phyloP scores from a whole-genome alignment of 2,113 vertebrate species.

The Peucedramus taeniatus region DNA sequence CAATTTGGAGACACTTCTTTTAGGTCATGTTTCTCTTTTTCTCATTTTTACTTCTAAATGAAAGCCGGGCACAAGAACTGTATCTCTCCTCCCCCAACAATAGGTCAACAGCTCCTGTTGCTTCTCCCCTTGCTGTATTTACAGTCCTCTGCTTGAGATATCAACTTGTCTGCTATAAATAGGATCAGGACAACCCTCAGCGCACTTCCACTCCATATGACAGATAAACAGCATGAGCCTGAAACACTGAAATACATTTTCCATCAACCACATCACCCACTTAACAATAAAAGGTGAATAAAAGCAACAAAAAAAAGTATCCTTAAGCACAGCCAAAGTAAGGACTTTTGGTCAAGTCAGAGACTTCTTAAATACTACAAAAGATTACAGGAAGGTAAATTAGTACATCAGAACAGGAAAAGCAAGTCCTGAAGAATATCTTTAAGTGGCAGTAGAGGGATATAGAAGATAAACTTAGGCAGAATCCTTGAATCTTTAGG shows the following conservation, averaged over 20 bases:
- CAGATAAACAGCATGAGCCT: background rate
- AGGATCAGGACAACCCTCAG: background rate
- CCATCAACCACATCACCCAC: background rate
- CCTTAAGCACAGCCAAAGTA: background rate
- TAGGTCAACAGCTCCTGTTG: background rate
- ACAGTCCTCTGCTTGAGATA: background rate
- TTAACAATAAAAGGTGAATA: background rate
- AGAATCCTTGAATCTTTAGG: background rate
- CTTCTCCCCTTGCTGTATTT: background rate
- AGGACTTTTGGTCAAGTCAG: background rate
- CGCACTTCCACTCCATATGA: background rate
- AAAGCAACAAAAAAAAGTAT: background rate
- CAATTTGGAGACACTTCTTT: background rate
- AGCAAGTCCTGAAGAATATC: background rate
- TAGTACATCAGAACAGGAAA: background rate
- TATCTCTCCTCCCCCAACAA: background rate
- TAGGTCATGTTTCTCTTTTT: background rate
- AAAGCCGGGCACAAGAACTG: background rate
- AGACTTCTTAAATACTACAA: background rate
- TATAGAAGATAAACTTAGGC: background rate
- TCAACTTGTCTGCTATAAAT: background rate
- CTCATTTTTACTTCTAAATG: constrained; percentile 10
- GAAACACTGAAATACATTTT: background rate
- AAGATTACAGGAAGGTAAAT: background rate
- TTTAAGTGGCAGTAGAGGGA: background rate